phyloP scores from a whole-genome alignment of 2,888 invertebrate species.

The Pocota personata region DNA sequence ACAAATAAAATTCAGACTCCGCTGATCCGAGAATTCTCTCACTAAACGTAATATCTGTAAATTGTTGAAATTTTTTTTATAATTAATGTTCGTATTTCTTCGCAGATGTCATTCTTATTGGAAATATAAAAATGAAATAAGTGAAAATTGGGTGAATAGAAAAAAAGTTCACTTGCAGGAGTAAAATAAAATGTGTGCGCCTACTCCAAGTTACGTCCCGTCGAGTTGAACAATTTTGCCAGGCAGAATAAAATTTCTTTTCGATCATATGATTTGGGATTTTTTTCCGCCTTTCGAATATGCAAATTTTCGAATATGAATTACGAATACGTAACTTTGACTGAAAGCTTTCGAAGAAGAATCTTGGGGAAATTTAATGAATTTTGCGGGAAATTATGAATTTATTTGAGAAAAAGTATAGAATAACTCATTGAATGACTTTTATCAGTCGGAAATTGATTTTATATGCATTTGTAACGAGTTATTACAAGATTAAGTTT shows the following conservation, averaged over 20 bases:
- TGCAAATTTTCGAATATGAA: neutral
- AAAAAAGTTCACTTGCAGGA: constrained; percentile 76
- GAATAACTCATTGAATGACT: neutral
- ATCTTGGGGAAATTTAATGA: neutral
- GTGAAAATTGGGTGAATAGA: constrained; percentile 20
- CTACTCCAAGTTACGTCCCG: constrained; percentile 77
- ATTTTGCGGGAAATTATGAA: neutral
- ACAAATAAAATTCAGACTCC: constrained; percentile 76
- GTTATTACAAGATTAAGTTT: neutral
- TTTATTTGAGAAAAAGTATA: neutral
- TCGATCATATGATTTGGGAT: constrained; percentile 82
- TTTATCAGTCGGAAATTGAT: neutral
- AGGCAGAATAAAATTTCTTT: constrained; percentile 76
- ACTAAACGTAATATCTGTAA: constrained; percentile 64
- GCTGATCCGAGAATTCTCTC: constrained; percentile 61
- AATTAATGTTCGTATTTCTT: constrained; percentile 10
- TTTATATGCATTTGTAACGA: no score
- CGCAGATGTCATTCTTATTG: neutral
- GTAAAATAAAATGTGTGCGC: constrained; percentile 76
- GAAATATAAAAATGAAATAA: constrained; percentile 26
- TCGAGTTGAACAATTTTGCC: constrained; percentile 67
- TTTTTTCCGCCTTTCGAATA: constrained; percentile 58
- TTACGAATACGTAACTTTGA: neutral
- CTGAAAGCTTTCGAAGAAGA: constrained; percentile 5
- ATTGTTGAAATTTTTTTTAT: constrained; percentile 7